A percentile compares a stretch with the other conserved stretches of the same genome.
phyloP scores from a whole-genome alignment of 2,113 vertebrate genomes.

The Scatophagus argus region DNA sequence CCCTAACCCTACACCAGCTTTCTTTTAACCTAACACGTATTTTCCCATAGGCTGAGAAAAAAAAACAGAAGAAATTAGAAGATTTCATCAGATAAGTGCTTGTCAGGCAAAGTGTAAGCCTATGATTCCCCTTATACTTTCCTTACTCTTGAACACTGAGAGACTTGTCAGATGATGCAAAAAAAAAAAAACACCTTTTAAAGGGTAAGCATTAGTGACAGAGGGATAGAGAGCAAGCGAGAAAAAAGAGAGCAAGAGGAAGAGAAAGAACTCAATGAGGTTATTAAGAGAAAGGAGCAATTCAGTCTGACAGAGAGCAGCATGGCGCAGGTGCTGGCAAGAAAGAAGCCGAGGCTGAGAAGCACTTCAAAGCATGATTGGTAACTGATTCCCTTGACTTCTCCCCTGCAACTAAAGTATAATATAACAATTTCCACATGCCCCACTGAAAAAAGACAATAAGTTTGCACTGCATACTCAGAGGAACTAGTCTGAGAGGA shows the following conservation, averaged over 20 bases:
- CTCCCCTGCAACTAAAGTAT: conserved; percentile 56
- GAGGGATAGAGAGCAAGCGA: conserved; percentile 34
- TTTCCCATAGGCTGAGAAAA: conserved; percentile 24
- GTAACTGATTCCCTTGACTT: conserved; percentile 62
- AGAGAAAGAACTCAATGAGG: conserved; percentile 51
- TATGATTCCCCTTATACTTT: conserved; percentile 41
- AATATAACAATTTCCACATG: conserved; percentile 53
- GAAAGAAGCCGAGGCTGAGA: conserved; percentile 45
- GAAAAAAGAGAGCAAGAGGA: conserved; percentile 20
- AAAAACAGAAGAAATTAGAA: conserved; percentile 11
- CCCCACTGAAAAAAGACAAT: conserved; percentile 17
- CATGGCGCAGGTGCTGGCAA: conserved; percentile 27
- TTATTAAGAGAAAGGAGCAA: conserved; percentile 77
- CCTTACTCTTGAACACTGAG: conserved; percentile 37
- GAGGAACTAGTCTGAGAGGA: conserved; percentile 47
- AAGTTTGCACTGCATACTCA: conserved; percentile 17
- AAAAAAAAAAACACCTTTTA: conserved; percentile 44
- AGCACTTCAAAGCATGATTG: conserved; percentile 63
- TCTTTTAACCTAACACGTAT: too few relatives aligned
- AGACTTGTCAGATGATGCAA: conserved; percentile 74
- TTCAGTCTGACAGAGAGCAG: conserved; percentile 69
- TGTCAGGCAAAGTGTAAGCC: conserved; percentile 56
- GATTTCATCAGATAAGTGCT: conserved; percentile 59
- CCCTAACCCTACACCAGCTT: too few relatives aligned
- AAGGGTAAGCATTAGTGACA: conserved; percentile 64